Conservation (phyloP, 2,113 vertebrate species). For the Mormoops blainvillei region DNA sequence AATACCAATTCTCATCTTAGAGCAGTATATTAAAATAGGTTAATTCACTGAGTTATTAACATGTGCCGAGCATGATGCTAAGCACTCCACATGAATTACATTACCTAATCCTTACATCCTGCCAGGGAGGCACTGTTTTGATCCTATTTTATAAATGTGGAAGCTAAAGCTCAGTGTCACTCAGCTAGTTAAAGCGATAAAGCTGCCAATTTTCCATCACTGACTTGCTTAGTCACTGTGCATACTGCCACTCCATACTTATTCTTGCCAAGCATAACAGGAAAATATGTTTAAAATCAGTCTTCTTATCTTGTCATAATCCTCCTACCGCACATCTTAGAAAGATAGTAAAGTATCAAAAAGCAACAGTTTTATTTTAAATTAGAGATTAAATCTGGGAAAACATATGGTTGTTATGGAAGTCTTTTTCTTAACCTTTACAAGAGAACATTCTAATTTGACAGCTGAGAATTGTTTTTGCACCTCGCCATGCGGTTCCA, state of each 20-base stretch:
- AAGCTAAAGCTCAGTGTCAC: conserved; percentile 3
- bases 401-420: not conserved
- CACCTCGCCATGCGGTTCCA: not conserved
- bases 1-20: not conserved
- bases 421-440: conserved; percentile 28
- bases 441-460: not conserved
- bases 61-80: not conserved
- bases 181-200: not conserved
- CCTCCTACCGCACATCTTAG: not conserved
- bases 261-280: not conserved
- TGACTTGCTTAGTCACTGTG: not conserved
- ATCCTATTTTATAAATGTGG: not conserved
- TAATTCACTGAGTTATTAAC: not conserved
- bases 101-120: not conserved
- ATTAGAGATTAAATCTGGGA: conserved; percentile 24
- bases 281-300: conserved; percentile 5
- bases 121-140: not conserved
- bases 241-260: not conserved
- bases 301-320: not conserved
- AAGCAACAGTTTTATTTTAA: conserved; percentile 32
- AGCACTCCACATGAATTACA: not conserved
- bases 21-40: not conserved
- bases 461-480: not conserved
- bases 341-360: conserved; percentile 10
- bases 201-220: not conserved